These are phyloP conservation scores for Platyrinchus mystaceus DNA, from an alignment of 2,797 vertebrate genomes.

Conservation along the genomic window DNA sequence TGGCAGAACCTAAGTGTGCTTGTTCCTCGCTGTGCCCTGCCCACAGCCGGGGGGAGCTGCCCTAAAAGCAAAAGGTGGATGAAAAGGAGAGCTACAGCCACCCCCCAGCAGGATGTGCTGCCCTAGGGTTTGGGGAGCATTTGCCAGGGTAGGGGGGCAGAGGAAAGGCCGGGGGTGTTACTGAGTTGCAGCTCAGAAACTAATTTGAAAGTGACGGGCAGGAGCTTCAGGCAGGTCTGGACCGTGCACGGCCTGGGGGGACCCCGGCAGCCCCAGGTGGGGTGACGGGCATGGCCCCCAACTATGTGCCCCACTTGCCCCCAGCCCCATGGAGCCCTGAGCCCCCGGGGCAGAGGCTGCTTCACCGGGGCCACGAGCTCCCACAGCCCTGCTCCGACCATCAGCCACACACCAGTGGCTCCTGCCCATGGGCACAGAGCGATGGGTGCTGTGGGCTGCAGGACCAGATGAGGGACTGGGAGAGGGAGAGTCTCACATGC, in stretches of 20 bases:
- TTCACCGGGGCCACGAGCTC: not conserved
- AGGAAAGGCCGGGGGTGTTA: fast-evolving
- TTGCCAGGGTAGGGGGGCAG: not conserved
- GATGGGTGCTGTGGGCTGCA: not conserved
- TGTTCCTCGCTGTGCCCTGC: not conserved
- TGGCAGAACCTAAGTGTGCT: constrained; percentile 16
- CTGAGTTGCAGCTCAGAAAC: not conserved
- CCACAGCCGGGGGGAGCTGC: not conserved
- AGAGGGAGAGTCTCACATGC: not conserved
- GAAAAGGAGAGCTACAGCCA: not conserved
- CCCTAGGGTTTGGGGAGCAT: not conserved
- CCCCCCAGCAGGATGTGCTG: not conserved
- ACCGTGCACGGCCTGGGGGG: not conserved
- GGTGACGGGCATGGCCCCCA: not conserved
- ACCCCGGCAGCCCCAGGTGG: not conserved
- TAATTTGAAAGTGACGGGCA: not conserved
- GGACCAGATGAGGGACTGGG: not conserved
- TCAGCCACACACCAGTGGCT: fast-evolving
- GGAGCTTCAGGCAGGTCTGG: not conserved
- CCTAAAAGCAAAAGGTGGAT: not conserved
- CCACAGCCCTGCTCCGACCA: not conserved
- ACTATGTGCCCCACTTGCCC: not conserved
- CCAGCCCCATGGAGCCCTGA: not conserved
- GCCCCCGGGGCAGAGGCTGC: not conserved
- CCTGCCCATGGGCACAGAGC: not conserved